Conservation (phyloP, 2,888 invertebrate genomes). For the Xestia ashworthii region DNA sequence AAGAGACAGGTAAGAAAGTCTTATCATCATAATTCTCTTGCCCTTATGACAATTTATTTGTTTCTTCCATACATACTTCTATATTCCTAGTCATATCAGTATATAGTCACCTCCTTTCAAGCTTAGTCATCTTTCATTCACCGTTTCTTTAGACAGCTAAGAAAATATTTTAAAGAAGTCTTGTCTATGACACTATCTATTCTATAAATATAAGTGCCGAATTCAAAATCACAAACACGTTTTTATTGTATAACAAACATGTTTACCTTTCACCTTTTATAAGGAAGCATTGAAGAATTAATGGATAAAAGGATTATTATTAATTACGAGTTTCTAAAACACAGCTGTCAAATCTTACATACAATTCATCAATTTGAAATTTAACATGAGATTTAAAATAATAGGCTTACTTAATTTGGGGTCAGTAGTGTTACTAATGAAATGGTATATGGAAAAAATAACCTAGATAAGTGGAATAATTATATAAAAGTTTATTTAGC, state of each 20-base stretch:
- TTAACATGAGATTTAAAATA: background rate
- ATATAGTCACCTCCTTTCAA: background rate
- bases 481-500: conserved; percentile 5
- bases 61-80: background rate
- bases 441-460: too few species aligned
- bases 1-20: conserved; percentile 91
- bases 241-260: conserved; percentile 16
- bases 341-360: background rate
- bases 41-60: background rate
- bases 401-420: background rate
- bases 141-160: background rate
- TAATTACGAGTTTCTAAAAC: background rate
- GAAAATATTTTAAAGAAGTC: background rate
- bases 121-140: background rate
- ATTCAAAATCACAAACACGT: too few species aligned
- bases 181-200: background rate
- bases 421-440: background rate
- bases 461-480: background rate
- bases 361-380: background rate
- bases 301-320: background rate
- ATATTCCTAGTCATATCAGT: background rate
- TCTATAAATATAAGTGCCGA: background rate
- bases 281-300: background rate
- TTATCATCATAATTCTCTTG: background rate
- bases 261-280: conserved; percentile 12